Evolutionary conservation across 2,113 vertebrate genomes (phyloP).

Genomic region (Psittacula cyanocephala): DNA sequence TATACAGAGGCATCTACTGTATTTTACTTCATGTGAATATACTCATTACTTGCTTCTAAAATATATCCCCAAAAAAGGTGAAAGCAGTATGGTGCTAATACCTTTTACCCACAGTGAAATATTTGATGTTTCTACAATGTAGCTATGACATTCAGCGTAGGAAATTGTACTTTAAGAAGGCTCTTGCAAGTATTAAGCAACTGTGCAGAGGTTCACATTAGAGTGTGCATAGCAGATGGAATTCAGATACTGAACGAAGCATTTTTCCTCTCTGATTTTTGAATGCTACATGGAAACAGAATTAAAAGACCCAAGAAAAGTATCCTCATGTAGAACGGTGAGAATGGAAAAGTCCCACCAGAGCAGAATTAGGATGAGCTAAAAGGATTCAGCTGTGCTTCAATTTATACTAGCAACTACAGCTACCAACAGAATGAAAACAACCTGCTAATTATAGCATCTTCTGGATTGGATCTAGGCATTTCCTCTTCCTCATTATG

Average conservation of each 20-base stretch:
- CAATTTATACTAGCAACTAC: background rate
- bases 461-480: background rate
- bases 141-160: background rate
- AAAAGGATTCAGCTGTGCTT: background rate
- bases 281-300: background rate
- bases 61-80: background rate
- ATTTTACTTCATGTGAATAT: background rate
- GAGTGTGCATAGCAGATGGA: background rate
- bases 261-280: background rate
- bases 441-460: background rate
- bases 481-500: background rate
- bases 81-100: background rate
- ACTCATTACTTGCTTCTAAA: background rate
- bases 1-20: too few relatives aligned
- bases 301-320: background rate
- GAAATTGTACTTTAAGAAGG: background rate
- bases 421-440: background rate
- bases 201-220: background rate
- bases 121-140: background rate
- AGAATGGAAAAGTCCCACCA: background rate
- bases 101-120: background rate
- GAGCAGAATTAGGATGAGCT: background rate
- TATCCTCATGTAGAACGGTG: background rate
- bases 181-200: background rate
- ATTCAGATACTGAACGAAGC: background rate